Evolutionary conservation across 2,888 invertebrate species (phyloP).

Genomic region (Eristalis arbustorum): DNA sequence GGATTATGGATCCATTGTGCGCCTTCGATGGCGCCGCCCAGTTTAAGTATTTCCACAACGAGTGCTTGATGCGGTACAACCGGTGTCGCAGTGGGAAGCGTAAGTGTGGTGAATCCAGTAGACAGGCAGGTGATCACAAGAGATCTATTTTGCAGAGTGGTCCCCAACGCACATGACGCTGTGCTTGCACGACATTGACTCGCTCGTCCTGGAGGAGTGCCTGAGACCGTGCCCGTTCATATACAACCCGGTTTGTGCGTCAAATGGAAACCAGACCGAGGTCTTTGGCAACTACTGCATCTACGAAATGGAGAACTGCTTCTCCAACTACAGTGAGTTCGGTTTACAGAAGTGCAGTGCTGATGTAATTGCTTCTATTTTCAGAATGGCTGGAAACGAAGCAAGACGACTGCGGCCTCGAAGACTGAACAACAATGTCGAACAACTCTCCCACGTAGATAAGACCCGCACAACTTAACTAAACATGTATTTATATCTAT

Average conservation of each 20-base stretch:
- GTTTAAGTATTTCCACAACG: slow-evolving; percentile 72
- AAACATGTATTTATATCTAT: neutral
- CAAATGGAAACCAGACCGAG: slow-evolving; percentile 68
- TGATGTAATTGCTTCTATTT: slow-evolving; percentile 11
- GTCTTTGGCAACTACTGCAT: slow-evolving; percentile 73
- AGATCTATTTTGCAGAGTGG: slow-evolving; percentile 69
- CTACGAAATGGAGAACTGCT: slow-evolving; percentile 73
- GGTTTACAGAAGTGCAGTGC: neutral
- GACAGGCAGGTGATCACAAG: too few relatives aligned
- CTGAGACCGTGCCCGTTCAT: slow-evolving; percentile 72
- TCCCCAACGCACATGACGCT: slow-evolving; percentile 72
- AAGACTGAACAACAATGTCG: slow-evolving; percentile 39
- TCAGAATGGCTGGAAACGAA: slow-evolving; percentile 71
- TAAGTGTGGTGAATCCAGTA: slow-evolving; percentile 30
- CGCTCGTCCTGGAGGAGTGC: slow-evolving; percentile 71
- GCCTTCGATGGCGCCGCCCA: slow-evolving; percentile 63
- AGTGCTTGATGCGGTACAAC: slow-evolving; percentile 72
- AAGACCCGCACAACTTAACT: neutral
- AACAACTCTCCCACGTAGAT: neutral
- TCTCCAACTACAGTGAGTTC: slow-evolving; percentile 72
- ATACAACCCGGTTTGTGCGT: slow-evolving; percentile 73
- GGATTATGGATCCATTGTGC: slow-evolving; percentile 72
- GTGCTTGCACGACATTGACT: slow-evolving; percentile 71
- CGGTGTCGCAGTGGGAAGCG: slow-evolving; percentile 71
- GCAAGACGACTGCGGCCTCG: slow-evolving; percentile 72